Evolutionary conservation across 92 coral and sea anemone species (phyloP), one percentile per base, ranked within the genome.

Genomic region (Desmophyllum pertusum): DNA sequence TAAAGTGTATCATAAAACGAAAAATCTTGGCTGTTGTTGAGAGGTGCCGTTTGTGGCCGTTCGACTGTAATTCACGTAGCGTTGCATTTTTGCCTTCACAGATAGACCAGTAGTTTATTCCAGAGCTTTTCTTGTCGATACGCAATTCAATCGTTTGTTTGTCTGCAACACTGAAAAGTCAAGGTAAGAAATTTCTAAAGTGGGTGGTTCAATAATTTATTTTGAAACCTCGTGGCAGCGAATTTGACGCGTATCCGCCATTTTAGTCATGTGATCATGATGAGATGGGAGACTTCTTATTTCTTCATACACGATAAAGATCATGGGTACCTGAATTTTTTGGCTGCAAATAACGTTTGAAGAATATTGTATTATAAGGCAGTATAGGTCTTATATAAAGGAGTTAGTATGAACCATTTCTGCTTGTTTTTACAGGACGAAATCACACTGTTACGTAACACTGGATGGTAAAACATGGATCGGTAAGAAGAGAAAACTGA

Each of bases 71-170:
- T 0, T 46, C 15, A 59, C 8, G 17, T 5, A 27, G 4, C 17
- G 33, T 59, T 13, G 0, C 0, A 21, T 23, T 4, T 59, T 27
- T 25, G 33, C 63, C 21, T 30, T 39, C 9, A 70, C 75, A 70
- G 75, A 70, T 3, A 38, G 31, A n/a, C 75, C 75, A 17, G 33
- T 70, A 8, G 18, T 70, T 27, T 70, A 39, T 41, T 70, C 75
- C 52, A 70, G 75, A 41, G 75, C 75, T 25, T 70, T 70, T 52
- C 75, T 70, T 25, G 75, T 70, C 3, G 75, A 70, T 27, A 9
- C 31, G 18, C 48, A 42, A 19, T 21, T 10, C 3, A 70, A 41
- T 42, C 75, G 75, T 23, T 21, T 70, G 21, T 70, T 70, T 25
- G 75, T 70, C 33, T 70, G 75, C 35, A 70, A 41, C 51, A 70